These are phyloP conservation scores for Gymnoscopelus braueri DNA, from an alignment of 2,797 vertebrate genomes.

Conservation along the genomic window DNA sequence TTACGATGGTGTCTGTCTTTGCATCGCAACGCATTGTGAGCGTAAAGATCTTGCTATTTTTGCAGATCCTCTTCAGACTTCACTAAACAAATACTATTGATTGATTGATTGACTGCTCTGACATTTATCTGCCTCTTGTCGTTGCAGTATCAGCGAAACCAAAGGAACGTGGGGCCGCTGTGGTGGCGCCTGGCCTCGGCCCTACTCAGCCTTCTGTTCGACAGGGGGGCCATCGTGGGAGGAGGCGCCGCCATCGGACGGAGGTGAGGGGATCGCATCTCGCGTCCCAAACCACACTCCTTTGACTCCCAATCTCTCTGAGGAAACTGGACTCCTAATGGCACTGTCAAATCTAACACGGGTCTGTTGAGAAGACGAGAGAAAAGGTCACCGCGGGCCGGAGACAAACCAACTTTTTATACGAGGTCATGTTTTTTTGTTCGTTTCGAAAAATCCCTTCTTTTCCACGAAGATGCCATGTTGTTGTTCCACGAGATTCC, in stretches of 20 bases:
- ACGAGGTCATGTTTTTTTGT: conserved; percentile 57
- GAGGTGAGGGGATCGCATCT: conserved; percentile 73
- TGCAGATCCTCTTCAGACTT: no score
- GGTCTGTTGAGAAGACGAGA: conserved; percentile 64
- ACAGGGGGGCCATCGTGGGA: conserved; percentile 68
- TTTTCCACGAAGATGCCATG: conserved; percentile 83
- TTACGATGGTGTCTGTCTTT: no score
- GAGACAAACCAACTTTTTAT: conserved; percentile 76
- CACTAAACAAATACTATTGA: no score
- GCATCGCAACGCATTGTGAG: no score
- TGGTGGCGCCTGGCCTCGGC: conserved; percentile 80
- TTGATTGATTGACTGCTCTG: conserved; percentile 4
- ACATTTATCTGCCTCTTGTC: conserved; percentile 8
- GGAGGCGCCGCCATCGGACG: conserved; percentile 62
- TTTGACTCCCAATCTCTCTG: conserved; percentile 49
- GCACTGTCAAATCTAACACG: conserved; percentile 83
- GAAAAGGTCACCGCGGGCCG: conserved; percentile 80
- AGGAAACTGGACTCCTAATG: conserved; percentile 73
- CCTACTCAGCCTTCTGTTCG: conserved; percentile 78
- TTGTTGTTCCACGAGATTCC: conserved; percentile 70
- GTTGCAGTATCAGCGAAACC: conserved; percentile 84
- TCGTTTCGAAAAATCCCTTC: conserved; percentile 28
- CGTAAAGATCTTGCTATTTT: no score
- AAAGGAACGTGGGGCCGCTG: conserved; percentile 81
- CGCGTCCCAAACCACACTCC: not conserved